phyloP scores from a whole-genome alignment of 2,888 invertebrate genomes.

The Pollenia griseotomentosa region DNA sequence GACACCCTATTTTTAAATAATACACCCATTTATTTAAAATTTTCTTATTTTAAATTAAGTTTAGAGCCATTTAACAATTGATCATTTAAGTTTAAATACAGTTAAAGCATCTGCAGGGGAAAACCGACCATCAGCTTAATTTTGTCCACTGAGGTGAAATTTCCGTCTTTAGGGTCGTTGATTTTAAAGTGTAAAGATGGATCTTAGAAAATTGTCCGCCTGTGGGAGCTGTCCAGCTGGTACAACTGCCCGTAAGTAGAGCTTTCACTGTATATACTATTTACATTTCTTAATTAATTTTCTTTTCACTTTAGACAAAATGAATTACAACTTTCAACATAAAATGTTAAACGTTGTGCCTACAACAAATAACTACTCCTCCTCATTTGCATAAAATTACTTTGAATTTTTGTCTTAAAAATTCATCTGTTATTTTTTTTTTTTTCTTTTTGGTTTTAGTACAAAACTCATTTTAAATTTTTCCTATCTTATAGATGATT shows the following conservation, averaged over 20 bases:
- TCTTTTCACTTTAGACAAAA: slow-evolving; percentile 20
- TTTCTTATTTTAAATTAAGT: too few species aligned
- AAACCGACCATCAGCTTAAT: too few species aligned
- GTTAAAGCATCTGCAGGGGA: not conserved
- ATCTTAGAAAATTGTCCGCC: too few species aligned
- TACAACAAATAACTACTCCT: not conserved
- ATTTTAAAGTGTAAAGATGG: too few species aligned
- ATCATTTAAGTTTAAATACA: slow-evolving; percentile 17
- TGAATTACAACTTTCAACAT: slow-evolving; percentile 54
- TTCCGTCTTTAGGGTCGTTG: too few species aligned
- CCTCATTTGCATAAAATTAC: not conserved
- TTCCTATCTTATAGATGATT: slow-evolving; percentile 46
- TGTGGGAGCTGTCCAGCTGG: too few species aligned
- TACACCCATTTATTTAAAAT: too few species aligned
- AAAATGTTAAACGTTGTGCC: slow-evolving; percentile 1
- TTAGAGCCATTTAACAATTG: slow-evolving; percentile 1
- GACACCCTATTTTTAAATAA: too few species aligned
- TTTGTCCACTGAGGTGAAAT: too few species aligned
- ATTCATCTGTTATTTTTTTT: slow-evolving; percentile 35
- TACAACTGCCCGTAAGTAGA: too few species aligned
- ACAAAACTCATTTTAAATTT: slow-evolving; percentile 63
- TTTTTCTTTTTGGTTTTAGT: not conserved
- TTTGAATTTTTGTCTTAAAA: not conserved
- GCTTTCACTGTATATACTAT: too few species aligned
- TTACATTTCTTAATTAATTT: slow-evolving; percentile 46